These are phyloP conservation scores for Synodontis membranacea DNA, from an alignment of 2,113 vertebrate species.

Conservation along the genomic window DNA sequence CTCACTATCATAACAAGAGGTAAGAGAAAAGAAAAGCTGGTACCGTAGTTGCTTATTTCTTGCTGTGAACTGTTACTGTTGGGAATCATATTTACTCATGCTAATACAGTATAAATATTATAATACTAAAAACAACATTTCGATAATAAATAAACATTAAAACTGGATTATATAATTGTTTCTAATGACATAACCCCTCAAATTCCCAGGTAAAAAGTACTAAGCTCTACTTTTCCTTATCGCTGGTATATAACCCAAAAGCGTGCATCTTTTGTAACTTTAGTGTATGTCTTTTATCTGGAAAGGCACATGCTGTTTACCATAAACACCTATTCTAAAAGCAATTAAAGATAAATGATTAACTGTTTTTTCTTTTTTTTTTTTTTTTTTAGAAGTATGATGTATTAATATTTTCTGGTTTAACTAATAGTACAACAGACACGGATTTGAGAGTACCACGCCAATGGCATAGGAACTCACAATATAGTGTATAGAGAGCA, in stretches of 20 bases:
- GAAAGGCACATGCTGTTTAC: neutral
- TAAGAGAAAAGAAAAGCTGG: constrained; percentile 21
- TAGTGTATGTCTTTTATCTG: neutral
- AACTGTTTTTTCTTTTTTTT: too few relatives aligned
- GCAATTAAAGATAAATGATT: neutral
- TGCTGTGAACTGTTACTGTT: neutral
- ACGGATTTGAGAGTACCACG: neutral
- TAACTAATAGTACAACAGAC: neutral
- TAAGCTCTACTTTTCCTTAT: neutral
- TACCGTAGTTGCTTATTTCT: neutral
- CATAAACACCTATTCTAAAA: neutral
- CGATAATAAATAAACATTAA: neutral
- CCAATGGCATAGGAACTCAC: neutral
- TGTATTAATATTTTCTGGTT: neutral
- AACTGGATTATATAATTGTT: neutral
- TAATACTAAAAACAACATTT: neutral
- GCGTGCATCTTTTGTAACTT: neutral
- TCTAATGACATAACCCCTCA: neutral
- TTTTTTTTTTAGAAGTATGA: neutral
- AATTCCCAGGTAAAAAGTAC: neutral
- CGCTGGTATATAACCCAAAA: neutral
- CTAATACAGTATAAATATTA: neutral
- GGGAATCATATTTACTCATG: neutral
- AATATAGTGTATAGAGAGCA: neutral
- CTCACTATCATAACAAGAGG: constrained; percentile 67